phyloP scores from a whole-genome alignment of 2,797 vertebrate species.

The Rhabdomys pumilio region DNA sequence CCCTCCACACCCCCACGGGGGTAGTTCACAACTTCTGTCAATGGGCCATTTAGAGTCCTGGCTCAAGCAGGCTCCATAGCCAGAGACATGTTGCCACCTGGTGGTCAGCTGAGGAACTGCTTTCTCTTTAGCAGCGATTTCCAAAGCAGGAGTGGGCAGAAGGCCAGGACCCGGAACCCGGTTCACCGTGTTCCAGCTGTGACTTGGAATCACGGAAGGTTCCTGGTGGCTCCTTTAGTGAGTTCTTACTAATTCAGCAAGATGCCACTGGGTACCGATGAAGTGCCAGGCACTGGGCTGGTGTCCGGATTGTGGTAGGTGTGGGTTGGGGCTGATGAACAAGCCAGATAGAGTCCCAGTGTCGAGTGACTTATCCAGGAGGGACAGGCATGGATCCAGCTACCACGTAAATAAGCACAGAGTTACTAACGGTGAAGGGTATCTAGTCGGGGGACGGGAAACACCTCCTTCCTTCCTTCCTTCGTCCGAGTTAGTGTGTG shows the following conservation, averaged over 20 bases:
- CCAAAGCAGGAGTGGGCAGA: background rate
- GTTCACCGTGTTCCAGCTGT: background rate
- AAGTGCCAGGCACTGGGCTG: background rate
- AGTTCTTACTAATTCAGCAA: background rate
- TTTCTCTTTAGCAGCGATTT: background rate
- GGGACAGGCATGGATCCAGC: background rate
- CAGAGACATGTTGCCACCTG: slow-evolving; percentile 44
- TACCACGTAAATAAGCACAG: background rate
- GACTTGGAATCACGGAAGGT: background rate
- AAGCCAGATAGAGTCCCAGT: background rate
- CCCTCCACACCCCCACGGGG: background rate
- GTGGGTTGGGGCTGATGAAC: background rate
- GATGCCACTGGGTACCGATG: background rate
- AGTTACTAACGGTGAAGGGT: background rate
- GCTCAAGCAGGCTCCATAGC: background rate
- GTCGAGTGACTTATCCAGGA: background rate
- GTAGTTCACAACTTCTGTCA: background rate
- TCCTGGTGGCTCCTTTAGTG: background rate
- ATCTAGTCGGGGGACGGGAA: background rate
- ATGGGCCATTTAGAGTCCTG: background rate
- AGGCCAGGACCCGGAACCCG: background rate
- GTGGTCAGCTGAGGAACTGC: slow-evolving; percentile 5
- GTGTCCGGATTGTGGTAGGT: background rate
- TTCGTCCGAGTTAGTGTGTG: background rate
- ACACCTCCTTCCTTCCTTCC: background rate